Percentiles rank a stretch among this genome's conserved stretches.
Evolutionary conservation across 2,113 vertebrate species (phyloP).

Genomic region (Corythornis cristatus): DNA sequence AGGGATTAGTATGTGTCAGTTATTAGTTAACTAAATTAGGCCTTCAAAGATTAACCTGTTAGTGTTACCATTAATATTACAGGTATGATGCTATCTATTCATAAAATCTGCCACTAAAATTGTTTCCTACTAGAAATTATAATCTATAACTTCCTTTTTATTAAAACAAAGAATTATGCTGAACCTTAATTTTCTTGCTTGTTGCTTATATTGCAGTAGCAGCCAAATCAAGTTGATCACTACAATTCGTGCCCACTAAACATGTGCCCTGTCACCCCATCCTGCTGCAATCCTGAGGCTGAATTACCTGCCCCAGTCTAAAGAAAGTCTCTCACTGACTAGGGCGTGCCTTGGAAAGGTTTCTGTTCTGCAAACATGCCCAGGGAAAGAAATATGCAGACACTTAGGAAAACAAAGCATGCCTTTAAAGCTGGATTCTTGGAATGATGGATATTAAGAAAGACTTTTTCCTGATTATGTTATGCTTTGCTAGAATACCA

Average conservation of each 20-base stretch:
- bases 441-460: neutral
- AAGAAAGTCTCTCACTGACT: neutral
- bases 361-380: neutral
- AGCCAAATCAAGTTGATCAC: neutral
- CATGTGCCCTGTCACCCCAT: neutral
- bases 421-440: neutral
- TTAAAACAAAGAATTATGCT: neutral
- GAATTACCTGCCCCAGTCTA: neutral
- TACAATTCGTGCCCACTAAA: neutral
- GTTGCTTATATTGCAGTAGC: slow-evolving; percentile 8
- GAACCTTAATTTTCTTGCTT: slow-evolving; percentile 24
- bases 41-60: neutral
- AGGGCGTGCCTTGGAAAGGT: neutral
- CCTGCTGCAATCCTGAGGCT: neutral
- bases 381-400: neutral
- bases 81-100: neutral
- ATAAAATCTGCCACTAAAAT: neutral
- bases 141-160: neutral
- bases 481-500: neutral
- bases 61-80: neutral
- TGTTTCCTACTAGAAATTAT: neutral
- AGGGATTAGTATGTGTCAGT: neutral
- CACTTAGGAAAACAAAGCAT: neutral
- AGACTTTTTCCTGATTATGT: neutral
- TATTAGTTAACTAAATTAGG: neutral